Evolutionary conservation across 2,888 invertebrate genomes (phyloP), one percentile per base, ranked within the genome.

Genomic region (Sclerodermus sp.): DNA sequence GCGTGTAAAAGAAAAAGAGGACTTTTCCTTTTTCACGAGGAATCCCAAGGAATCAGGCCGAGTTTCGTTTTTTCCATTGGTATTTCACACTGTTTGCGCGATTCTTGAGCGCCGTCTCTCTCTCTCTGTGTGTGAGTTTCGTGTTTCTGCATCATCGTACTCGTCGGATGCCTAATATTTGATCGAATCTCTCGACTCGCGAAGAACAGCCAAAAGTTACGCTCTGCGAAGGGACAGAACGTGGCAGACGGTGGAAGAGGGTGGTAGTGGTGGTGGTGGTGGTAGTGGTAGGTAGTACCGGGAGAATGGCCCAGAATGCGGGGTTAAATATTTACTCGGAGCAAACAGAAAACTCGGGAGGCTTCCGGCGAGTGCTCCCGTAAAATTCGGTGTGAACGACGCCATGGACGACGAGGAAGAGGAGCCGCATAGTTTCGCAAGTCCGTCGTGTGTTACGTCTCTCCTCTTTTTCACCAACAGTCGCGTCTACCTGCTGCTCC

Each of bases 261-360:
- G 29, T 9, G 29, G 29, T 10, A 39, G 42, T 18, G 44, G 40
- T 9, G 51, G 30, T 29, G 37, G 45, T 34, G 32, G 29, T 9
- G 29, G 29, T 10, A 39, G 42, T 18, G 44, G 40, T 9, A 53
- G 30, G 42, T 51, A 50, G 58, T 51, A 54, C 45, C 18, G 37
- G 43, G 45, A 45, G 60, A 50, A 53, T 51, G 42, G 46, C 38
- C 13, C 39, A 42, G 53, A 54, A 53, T 53, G 43, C 55, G 45
- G 39, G 49, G 42, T 64, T 65, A 65, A 68, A 65, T 68, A 66
- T 68, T 68, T 68, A 64, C 61, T 47, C 53, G 50, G 15, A 12
- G 49, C 65, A 68, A 68, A 66, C 57, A 59, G 63, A 59, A 62
- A 64, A 64, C 53, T 57, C 57, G 53, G 47, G 31, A 2, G 40